A percentile compares a stretch with the other conserved stretches of the same genome.
phyloP scores from a whole-genome alignment of 2,113 vertebrate species.

The Macquaria australasica region DNA sequence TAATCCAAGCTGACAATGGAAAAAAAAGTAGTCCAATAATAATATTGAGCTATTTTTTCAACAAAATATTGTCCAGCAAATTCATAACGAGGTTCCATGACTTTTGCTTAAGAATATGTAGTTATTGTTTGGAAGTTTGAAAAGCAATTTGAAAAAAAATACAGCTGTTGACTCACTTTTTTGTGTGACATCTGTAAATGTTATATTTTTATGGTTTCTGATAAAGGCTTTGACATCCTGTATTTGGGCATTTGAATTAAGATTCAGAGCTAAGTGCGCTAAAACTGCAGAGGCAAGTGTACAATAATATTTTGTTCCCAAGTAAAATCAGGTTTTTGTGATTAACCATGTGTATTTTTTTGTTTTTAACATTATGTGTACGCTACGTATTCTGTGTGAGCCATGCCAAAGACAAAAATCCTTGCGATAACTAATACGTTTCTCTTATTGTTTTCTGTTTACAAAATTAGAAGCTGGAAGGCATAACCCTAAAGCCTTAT shows the following conservation, averaged over 20 bases:
- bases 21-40: slow-evolving; percentile 19
- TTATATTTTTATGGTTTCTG: not conserved
- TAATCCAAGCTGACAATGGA: slow-evolving; percentile 23
- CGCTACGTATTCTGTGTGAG: not conserved
- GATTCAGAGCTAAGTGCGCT: not conserved
- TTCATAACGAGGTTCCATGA: not conserved
- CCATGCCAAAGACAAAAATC: not conserved
- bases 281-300: not conserved
- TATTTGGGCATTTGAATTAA: not conserved
- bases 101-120: not conserved
- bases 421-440: not conserved
- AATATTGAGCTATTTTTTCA: not conserved
- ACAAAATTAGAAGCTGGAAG: not conserved
- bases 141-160: not conserved
- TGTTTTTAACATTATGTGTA: not conserved
- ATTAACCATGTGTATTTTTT: not conserved
- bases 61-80: not conserved
- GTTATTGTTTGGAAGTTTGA: not conserved
- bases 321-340: not conserved
- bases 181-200: not conserved
- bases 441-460: slow-evolving; percentile 10
- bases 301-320: not conserved
- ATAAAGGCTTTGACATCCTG: not conserved
- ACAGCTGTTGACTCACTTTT: not conserved
- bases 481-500: not conserved